These are phyloP conservation scores for Anguilla marmorata DNA, from an alignment of 2,797 vertebrate genomes.

Conservation along the genomic window DNA sequence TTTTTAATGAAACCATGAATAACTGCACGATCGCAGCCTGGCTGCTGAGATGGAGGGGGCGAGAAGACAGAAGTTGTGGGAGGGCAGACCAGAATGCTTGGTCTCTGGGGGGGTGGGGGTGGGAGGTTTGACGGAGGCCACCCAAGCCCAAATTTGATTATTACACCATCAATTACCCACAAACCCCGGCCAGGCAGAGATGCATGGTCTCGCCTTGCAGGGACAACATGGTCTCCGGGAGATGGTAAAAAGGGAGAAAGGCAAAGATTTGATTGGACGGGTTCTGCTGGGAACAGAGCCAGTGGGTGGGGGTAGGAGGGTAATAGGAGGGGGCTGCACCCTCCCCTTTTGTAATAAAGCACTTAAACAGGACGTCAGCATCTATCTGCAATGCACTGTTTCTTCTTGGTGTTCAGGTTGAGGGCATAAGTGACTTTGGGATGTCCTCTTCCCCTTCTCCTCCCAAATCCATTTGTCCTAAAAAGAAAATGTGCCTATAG, in stretches of 20 bases:
- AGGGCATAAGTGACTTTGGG: background rate
- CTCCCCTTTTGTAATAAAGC: background rate
- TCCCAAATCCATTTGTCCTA: background rate
- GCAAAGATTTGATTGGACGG: background rate
- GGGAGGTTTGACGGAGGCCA: background rate
- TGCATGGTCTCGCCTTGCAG: background rate
- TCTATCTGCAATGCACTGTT: background rate
- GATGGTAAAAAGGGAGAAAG: background rate
- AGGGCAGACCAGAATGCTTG: background rate
- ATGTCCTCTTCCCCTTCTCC: background rate
- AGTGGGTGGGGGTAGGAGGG: background rate
- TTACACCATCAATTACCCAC: conserved; percentile 1
- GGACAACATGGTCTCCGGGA: background rate
- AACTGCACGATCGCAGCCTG: background rate
- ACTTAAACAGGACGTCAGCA: background rate
- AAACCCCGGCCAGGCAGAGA: background rate
- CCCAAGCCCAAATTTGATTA: background rate
- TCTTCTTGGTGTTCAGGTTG: background rate
- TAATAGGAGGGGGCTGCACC: background rate
- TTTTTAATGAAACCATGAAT: background rate
- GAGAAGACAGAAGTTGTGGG: background rate
- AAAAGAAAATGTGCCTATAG: background rate
- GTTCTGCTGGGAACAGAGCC: background rate
- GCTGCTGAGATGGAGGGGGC: background rate
- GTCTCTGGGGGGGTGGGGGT: background rate